phyloP scores from a whole-genome alignment of 2,888 invertebrate genomes.

The Cheilosia variabilis region DNA sequence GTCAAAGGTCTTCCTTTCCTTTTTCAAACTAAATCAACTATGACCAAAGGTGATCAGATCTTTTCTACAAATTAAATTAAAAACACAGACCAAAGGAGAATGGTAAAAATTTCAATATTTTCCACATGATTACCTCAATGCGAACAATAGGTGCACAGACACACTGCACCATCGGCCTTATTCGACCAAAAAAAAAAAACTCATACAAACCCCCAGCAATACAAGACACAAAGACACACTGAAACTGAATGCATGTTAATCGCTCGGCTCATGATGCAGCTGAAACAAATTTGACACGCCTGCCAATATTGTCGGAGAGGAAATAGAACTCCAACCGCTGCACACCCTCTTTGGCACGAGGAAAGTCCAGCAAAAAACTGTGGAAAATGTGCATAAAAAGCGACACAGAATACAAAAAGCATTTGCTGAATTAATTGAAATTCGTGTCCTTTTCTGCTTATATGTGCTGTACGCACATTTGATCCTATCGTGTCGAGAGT shows the following conservation, averaged over 20 bases:
- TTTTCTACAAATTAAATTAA: constrained; percentile 15
- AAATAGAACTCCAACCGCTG: constrained; percentile 1
- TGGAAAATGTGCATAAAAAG: constrained; percentile 53
- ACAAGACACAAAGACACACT: constrained; percentile 16
- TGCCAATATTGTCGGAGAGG: constrained; percentile 65
- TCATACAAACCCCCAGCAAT: background rate
- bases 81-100: constrained; percentile 26
- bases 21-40: constrained; percentile 56
- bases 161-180: constrained; percentile 7
- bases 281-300: constrained; percentile 72
- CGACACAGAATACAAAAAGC: constrained; percentile 28
- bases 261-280: constrained; percentile 55
- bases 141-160: constrained; percentile 39
- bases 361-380: background rate
- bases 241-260: constrained; percentile 37
- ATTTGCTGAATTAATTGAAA: constrained; percentile 69
- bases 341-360: constrained; percentile 31
- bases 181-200: background rate
- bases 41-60: constrained; percentile 46
- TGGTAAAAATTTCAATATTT: constrained; percentile 60
- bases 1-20: constrained; percentile 19
- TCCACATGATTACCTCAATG: constrained; percentile 63
- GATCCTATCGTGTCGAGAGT: constrained; percentile 49
- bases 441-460: constrained; percentile 64
- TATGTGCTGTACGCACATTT: constrained; percentile 41